Conservation (phyloP, 2,113 vertebrate species). For the Diphyllodes magnificus region DNA sequence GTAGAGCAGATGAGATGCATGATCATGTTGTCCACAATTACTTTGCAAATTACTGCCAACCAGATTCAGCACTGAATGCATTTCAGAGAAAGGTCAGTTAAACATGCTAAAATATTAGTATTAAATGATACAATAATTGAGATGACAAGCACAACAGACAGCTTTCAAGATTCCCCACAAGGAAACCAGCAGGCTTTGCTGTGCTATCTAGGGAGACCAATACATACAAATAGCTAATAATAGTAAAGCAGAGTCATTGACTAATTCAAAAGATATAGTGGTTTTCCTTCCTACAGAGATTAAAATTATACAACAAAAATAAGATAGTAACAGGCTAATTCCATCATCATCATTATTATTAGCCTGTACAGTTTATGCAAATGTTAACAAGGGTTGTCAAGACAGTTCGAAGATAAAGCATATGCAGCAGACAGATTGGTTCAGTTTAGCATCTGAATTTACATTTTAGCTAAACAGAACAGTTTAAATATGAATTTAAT, state of each 20-base stretch:
- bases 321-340: conserved; percentile 22
- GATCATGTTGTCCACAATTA: neutral
- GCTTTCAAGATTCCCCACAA: neutral
- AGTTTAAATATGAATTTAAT: conserved; percentile 30
- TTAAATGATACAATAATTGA: neutral
- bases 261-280: conserved; percentile 6
- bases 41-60: neutral
- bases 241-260: conserved; percentile 17
- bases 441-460: conserved; percentile 32
- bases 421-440: conserved; percentile 26
- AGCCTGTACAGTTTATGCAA: conserved; percentile 16
- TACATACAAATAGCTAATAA: conserved; percentile 30
- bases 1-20: neutral
- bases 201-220: conserved; percentile 1
- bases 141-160: neutral
- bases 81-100: neutral
- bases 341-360: conserved; percentile 28
- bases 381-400: conserved; percentile 42
- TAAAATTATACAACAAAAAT: conserved; percentile 28
- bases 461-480: neutral
- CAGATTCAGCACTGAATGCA: neutral
- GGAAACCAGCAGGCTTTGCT: neutral
- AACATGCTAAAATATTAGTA: neutral
- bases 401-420: conserved; percentile 12
- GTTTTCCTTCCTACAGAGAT: conserved; percentile 24